phyloP scores from a whole-genome alignment of 2,888 invertebrate genomes.

The Liposcelis brunnea region DNA sequence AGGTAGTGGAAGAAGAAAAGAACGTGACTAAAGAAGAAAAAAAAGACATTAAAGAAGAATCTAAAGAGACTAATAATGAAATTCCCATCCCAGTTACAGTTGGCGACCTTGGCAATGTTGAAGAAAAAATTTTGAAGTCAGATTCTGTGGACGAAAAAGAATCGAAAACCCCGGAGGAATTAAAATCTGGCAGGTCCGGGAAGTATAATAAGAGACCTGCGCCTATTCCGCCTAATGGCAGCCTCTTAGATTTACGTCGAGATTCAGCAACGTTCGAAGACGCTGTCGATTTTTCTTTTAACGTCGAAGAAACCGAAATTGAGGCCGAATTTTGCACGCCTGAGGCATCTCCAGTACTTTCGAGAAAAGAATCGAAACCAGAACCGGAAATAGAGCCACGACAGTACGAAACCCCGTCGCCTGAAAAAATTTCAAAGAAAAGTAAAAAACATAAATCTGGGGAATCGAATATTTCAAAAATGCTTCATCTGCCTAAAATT shows the following conservation, averaged over 20 bases:
- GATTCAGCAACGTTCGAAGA: conserved; percentile 10
- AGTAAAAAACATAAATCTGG: neutral
- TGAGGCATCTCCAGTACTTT: neutral
- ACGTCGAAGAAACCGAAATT: neutral
- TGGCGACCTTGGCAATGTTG: no score
- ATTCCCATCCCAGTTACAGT: no score
- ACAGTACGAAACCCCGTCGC: conserved; percentile 10
- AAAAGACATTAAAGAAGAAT: no score
- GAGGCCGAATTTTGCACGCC: neutral
- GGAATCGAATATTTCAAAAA: conserved; percentile 6
- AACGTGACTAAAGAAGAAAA: no score
- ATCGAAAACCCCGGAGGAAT: no score
- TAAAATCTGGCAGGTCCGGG: conserved; percentile 17
- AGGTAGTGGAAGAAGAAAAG: no score
- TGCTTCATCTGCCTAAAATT: neutral
- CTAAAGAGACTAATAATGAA: no score
- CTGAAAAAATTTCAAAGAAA: conserved; percentile 8
- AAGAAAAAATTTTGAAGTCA: no score
- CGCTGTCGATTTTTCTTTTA: conserved; percentile 14
- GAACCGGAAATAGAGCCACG: conserved; percentile 1
- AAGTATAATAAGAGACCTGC: conserved; percentile 34
- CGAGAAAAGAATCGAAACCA: no score
- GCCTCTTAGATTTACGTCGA: neutral
- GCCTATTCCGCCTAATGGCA: conserved; percentile 26
- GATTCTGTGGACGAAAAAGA: no score